phyloP scores from a whole-genome alignment of 2,113 vertebrate genomes.

The Callipepla squamata region DNA sequence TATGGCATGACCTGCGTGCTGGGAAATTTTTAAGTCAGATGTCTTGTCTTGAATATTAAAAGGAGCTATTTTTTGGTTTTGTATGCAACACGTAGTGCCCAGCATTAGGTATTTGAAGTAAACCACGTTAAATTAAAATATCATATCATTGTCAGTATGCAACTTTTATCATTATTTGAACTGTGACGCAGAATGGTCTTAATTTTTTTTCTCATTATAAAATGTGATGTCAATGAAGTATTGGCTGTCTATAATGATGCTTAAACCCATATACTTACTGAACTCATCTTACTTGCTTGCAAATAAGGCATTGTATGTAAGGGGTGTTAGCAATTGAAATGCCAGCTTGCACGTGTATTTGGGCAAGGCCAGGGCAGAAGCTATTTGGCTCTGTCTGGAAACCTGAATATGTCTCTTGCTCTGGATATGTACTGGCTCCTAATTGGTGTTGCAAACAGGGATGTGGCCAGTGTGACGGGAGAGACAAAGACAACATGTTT shows the following conservation, averaged over 20 bases:
- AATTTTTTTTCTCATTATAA: not conserved
- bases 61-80: not conserved
- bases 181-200: not conserved
- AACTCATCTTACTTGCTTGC: not conserved
- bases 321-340: not conserved
- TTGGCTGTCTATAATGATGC: not conserved
- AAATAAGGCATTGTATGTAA: not conserved
- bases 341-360: not conserved
- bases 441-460: not conserved
- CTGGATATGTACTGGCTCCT: not conserved
- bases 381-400: not conserved
- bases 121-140: conserved; percentile 26
- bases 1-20: conserved; percentile 18
- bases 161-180: not conserved
- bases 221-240: not conserved
- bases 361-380: not conserved
- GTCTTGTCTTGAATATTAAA: conserved; percentile 5
- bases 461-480: not conserved
- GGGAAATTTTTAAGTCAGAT: conserved; percentile 45
- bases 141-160: not conserved
- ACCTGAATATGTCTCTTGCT: not conserved
- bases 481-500: not conserved
- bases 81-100: not conserved
- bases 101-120: not conserved
- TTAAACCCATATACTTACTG: not conserved